A percentile compares a stretch with the other conserved stretches of the same genome.
Evolutionary conservation across 2,888 invertebrate species (phyloP).

Genomic region (Xestoiulus laeticollis): DNA sequence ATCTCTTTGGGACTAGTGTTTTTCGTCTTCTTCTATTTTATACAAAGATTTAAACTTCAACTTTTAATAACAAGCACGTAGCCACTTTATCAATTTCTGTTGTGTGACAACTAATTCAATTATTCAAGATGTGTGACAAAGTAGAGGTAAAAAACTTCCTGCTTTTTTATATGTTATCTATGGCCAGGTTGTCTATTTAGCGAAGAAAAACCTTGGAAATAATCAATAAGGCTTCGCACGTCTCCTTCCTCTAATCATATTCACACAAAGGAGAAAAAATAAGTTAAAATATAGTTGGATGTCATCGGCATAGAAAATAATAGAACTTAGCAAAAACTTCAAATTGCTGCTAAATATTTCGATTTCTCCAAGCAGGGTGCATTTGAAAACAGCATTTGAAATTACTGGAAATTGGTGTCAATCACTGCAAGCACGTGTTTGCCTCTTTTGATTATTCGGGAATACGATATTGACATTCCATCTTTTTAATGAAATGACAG

Average conservation of each 20-base stretch:
- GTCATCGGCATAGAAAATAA: neutral
- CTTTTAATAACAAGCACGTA: neutral
- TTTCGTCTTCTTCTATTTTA: neutral
- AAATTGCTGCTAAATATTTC: neutral
- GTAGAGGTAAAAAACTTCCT: neutral
- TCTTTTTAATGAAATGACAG: no score
- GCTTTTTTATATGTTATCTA: neutral
- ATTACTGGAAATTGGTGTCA: neutral
- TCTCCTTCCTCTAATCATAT: conserved; percentile 8
- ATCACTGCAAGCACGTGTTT: neutral
- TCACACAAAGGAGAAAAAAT: neutral
- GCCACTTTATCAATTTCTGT: neutral
- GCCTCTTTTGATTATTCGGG: neutral
- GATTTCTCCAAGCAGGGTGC: neutral
- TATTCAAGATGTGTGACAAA: conserved; percentile 18
- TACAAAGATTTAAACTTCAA: neutral
- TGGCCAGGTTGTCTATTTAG: neutral
- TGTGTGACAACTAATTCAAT: conserved; percentile 3
- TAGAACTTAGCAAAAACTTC: neutral
- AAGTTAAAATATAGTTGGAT: neutral
- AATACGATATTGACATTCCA: no score
- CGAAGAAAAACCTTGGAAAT: neutral
- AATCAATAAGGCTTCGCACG: conserved; percentile 14
- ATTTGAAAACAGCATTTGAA: neutral
- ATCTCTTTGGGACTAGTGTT: neutral